Evolutionary conservation across 2,888 invertebrate genomes (phyloP), one percentile per base, ranked within the genome.

Genomic region (Caenorhabditis drosophilae): DNA sequence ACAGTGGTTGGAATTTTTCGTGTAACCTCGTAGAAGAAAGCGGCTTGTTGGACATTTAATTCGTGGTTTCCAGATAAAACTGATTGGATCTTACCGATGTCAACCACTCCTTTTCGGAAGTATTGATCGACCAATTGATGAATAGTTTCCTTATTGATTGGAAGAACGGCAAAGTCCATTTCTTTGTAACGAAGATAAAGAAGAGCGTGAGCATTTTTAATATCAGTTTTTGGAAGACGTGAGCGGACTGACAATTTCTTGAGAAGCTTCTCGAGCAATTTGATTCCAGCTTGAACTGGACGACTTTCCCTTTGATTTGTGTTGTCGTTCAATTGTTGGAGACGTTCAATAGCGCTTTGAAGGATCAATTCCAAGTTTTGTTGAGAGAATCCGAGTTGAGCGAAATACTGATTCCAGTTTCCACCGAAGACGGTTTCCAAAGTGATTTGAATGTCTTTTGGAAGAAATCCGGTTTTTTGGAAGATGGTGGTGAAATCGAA

Each of bases 1-100:
- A 73, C n/a, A 40, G 74, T 67, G 31, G 79, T 79, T 42, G 79
- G 71, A 56, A 79, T 63, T 48, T 62, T 62, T 53, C 56, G 60
- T 51, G 55, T 55, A 15, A 50, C 58, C 59, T 73, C 67, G 47
- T 56, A 59, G 36, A 60, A 35, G 61, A 61, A 69, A 16, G 49
- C 42, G 31, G 70, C 70, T 34, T 45, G 55, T 62, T 54, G 49
- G 16, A 48, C 26, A 12, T 70, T 53, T 46, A 68, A 54, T 9
- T 70, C 49, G 48, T 46, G 47, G 45, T 61, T 50, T 20, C 38
- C 40, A 47, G 42, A 60, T 47, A 68, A 56, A 56, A 67, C 34
- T 6, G 48, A 9, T 23, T 70, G 55, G 44, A 67, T 23, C 15
- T 27, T 27, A 18, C 59, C 49, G 45, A 45, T 49, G 31, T 64